Conservation (phyloP, 2,797 vertebrate species). For the Trematomus bernacchii region DNA sequence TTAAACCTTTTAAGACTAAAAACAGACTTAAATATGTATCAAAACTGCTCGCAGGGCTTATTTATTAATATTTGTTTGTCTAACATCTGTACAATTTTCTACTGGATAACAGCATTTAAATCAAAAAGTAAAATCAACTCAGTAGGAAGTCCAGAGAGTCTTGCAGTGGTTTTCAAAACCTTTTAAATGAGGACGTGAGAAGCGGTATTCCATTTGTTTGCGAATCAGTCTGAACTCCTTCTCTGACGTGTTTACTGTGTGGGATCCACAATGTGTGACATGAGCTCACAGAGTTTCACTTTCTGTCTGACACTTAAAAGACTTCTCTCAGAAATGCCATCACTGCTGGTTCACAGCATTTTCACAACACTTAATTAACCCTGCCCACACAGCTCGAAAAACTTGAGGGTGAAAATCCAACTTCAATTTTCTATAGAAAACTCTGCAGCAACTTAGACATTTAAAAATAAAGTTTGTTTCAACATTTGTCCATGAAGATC, state of each 20-base stretch:
- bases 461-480: conserved; percentile 1
- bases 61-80: background rate
- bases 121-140: background rate
- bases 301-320: conserved; percentile 17
- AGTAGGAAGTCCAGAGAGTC: background rate
- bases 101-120: background rate
- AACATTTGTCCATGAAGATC: background rate
- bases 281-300: conserved; percentile 18
- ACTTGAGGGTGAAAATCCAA: conserved; percentile 12
- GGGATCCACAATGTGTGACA: background rate
- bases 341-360: conserved; percentile 10
- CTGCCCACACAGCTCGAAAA: conserved; percentile 5
- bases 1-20: too few relatives aligned
- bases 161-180: background rate
- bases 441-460: conserved; percentile 6
- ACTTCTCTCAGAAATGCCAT: conserved; percentile 21
- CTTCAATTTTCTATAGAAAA: conserved; percentile 18
- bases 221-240: conserved; percentile 22
- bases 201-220: conserved; percentile 20
- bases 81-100: background rate
- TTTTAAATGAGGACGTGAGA: conserved; percentile 15
- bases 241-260: background rate
- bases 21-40: background rate
- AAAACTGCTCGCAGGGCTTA: background rate
- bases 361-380: conserved; percentile 17